These are phyloP conservation scores for Dasypolia templi DNA, from an alignment of 2,888 invertebrate species.

Conservation along the genomic window DNA sequence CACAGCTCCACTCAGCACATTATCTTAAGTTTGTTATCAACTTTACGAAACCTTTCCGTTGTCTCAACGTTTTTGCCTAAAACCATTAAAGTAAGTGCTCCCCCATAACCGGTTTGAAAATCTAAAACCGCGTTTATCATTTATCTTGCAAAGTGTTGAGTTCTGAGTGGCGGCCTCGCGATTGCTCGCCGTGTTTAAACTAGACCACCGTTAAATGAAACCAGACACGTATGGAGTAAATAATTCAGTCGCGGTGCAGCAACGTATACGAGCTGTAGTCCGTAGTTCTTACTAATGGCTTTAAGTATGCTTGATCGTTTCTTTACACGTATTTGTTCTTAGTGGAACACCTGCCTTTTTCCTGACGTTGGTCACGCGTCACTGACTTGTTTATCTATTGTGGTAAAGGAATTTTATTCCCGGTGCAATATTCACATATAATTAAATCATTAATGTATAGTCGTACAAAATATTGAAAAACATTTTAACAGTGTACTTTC, in stretches of 20 bases:
- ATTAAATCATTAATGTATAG: too few relatives aligned
- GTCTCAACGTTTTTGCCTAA: conserved; percentile 66
- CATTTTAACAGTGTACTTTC: too few relatives aligned
- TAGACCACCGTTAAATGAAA: conserved; percentile 57
- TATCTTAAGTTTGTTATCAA: conserved; percentile 58
- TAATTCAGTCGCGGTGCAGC: conserved; percentile 68
- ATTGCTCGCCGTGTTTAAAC: conserved; percentile 59
- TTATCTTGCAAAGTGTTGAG: conserved; percentile 67
- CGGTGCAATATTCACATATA: too few relatives aligned
- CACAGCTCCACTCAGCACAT: conserved; percentile 44
- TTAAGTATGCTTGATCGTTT: conserved; percentile 68
- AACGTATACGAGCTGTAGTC: conserved; percentile 52
- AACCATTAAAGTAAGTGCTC: conserved; percentile 71
- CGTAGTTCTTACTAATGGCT: conserved; percentile 59
- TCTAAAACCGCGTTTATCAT: conserved; percentile 69
- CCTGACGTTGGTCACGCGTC: background rate
- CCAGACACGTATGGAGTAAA: conserved; percentile 69
- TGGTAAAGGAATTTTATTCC: too few relatives aligned
- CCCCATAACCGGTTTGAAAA: conserved; percentile 65
- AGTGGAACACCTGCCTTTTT: conserved; percentile 66
- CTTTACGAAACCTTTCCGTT: conserved; percentile 57
- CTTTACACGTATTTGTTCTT: conserved; percentile 72
- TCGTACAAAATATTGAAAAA: too few relatives aligned
- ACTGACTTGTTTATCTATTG: background rate
- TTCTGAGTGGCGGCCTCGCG: conserved; percentile 53